phyloP scores from a whole-genome alignment of 2,113 vertebrate genomes.

The Coracopsis vasa region DNA sequence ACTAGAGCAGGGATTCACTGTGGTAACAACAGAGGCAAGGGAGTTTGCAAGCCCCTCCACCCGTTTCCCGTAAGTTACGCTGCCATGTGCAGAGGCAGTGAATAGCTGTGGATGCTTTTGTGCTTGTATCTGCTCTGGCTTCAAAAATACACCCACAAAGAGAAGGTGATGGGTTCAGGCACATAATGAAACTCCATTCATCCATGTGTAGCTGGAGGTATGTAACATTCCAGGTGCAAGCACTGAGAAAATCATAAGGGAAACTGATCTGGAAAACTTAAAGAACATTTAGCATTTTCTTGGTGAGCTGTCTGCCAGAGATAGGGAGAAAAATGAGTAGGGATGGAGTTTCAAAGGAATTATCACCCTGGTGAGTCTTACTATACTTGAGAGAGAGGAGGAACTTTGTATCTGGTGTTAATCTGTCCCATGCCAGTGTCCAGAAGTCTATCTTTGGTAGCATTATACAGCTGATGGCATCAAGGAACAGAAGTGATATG shows the following conservation, averaged over 20 bases:
- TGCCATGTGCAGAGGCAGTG: background rate
- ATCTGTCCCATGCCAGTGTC: background rate
- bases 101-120: background rate
- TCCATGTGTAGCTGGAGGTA: background rate
- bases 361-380: background rate
- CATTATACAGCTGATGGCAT: background rate
- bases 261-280: background rate
- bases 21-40: background rate
- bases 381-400: background rate
- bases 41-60: background rate
- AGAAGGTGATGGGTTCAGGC: background rate
- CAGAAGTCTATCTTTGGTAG: background rate
- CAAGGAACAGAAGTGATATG: background rate
- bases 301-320: background rate
- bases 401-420: background rate
- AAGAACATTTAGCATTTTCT: background rate
- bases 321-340: background rate
- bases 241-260: background rate
- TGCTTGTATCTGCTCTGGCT: background rate
- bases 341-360: background rate
- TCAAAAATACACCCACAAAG: background rate
- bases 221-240: background rate
- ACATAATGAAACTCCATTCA: background rate
- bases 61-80: background rate
- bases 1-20: background rate